Evolutionary conservation across 2,797 vertebrate genomes (phyloP), one percentile per base, ranked within the genome.

Genomic region (Tachyglossus aculeatus): DNA sequence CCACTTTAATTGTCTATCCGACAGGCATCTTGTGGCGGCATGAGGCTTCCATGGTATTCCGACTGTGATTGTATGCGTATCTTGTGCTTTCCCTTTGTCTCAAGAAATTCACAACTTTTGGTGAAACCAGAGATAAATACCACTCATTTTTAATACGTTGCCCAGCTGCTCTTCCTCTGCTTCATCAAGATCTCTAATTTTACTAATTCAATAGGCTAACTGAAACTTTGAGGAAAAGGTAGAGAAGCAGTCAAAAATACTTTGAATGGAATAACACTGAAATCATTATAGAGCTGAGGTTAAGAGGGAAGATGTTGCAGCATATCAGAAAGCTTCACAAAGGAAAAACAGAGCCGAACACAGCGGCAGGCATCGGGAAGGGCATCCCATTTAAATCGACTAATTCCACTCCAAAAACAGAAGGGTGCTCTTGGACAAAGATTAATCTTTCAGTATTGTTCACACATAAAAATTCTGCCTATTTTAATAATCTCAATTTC

Each of bases 1-100:
- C 95, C 94, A 95, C 95, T 95, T 95, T 96, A 97, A 98, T 96
- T 95, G 96, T 98, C 95, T 97, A 92, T 94, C 93, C 93, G 93
- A 96, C 96, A 94, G 89, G 88, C 90, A 89, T 94, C 94, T 92
- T 93, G 91, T 91, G 91, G 94, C 74, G 89, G 89, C 89, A 16
- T 89, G 92, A 85, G 81, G 92, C 91, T 91, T 91, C 90, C 81
- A 89, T 75, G 86, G 74, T 88, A 74, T 90, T 90, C 86, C 67
- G 83, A 77, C 89, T 85, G 87, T 41, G 57, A 73, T 55, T 78
- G 85, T 74, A 5, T 22, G 73, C 16, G 18, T 68, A 71, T 47
- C 74, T 74, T 82, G 43, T 0, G 13, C 74, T 80, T 89, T 87
- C 44, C 57, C 74, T 89, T 79, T 80, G 72, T 78, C 53, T 80